Evolutionary conservation across 1,140 invertebrate species (phyloP), one percentile per base, ranked within the genome.

Genomic region (Drosophila mojavensis): DNA sequence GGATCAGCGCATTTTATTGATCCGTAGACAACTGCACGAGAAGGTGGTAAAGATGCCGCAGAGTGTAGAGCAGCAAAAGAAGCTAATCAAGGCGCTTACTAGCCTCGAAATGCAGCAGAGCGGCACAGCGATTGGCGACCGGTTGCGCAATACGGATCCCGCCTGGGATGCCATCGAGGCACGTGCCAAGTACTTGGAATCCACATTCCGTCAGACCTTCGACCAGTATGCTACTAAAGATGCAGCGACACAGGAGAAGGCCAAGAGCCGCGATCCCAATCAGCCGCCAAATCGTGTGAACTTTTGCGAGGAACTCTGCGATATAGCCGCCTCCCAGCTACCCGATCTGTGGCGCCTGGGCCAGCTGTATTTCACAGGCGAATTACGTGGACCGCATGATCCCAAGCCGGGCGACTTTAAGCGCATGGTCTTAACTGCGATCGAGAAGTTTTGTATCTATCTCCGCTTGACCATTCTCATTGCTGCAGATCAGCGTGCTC

Each of bases 11-110:
- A 98, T 99, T 66, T 93, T 95, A 54, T 94, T 95, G 51, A 95
- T 99, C 59, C 94, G 97, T 85, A 94, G 95, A 39, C 95, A 97
- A 82, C 92, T 99, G 24, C 94, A 96, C 77, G 95, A 95, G 41
- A 97, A 97, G 92, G 94, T 99, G 50, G 94, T 97, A 56, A 96
- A 97, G 74, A 96, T 98, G 93, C 97, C 98, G 1, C 96, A 95
- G 71, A 95, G 96, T 79, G 94, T 99, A 13, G 98, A 99, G 72
- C 97, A 99, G 79, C 98, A 99, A 91, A 98, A 98, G 80, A 97
- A 97, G 90, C 93, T 98, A 20, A 97, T 98, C 75, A 95, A 96
- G 93, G 96, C 95, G 70, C 90, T 95, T 56, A 94, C 94, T n/a
- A 95, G 94, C 83, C 91, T 97, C 53, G 96, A 97, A 78, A 93